Evolutionary conservation across 2,113 vertebrate genomes (phyloP), one percentile per base, ranked within the genome.

Genomic region (Neodontobutis hainanensis): DNA sequence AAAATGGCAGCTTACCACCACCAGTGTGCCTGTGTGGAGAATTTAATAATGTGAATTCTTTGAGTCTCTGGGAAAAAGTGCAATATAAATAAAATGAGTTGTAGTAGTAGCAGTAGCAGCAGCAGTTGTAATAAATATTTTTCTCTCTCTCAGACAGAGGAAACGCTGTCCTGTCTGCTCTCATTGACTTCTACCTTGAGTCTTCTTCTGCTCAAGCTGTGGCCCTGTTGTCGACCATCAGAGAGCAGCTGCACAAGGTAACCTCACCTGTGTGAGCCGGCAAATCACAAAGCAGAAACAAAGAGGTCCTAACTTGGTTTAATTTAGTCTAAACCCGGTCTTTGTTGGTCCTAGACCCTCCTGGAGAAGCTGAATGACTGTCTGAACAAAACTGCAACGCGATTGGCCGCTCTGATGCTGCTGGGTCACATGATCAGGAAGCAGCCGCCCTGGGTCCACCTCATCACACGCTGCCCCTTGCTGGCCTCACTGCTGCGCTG

Each of bases 181-280:
- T 99, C 87, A 94, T 99, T 83, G 97, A 99, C 55, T 91, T 94
- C 81, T 99, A 96, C 85, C 87, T 99, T 90, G 96, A 97, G 87
- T 94, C 93, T 11, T 93, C 57, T 52, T 99, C 97, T 50, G 81
- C 94, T 80, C 93, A 95, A 77, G 96, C 91, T 0, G 84, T 94
- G 69, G 91, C 95, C 65, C 94, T 99, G 74, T 91, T 99, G 75
- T 95, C 94, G 27, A 92, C 95, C 16, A 90, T 97, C 85, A 95
- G 95, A 77, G 97, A 99, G 83, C 94, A 95, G 8, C 97, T 96
- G 58, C 96, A 99, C 84, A 99, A 99, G 96, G 97, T 99, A 19
- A 70, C 59, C 12, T 9, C 10, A 14, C 1, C 5, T 27, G 19
- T 27, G 1, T 27, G 19, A 27, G 19, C 19, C 19, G 19, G 35